Percentiles rank a stretch among this genome's conserved stretches.
Conservation (phyloP, 2,113 vertebrate species). For the Hydrolagus affinis region DNA sequence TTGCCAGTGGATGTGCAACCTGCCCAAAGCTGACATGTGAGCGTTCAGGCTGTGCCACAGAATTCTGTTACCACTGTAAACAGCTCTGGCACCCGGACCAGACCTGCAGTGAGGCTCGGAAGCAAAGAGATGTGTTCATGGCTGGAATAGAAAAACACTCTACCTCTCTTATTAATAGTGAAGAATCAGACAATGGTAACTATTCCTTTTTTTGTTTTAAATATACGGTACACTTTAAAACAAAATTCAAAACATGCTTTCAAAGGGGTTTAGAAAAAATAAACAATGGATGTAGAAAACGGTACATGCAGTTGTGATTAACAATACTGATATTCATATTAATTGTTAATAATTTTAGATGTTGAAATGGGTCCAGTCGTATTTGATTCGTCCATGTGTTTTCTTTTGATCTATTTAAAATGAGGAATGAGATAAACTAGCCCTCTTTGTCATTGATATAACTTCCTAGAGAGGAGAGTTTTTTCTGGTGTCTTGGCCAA, state of each 20-base stretch:
- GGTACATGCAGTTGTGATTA: neutral
- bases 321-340: neutral
- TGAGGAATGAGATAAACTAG: no score
- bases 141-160: constrained; percentile 49
- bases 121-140: constrained; percentile 57
- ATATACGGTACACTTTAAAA: neutral
- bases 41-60: constrained; percentile 64
- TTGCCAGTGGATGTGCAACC: constrained; percentile 69
- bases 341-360: neutral
- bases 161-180: constrained; percentile 54
- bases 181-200: constrained; percentile 61
- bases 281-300: neutral
- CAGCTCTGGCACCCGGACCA: constrained; percentile 75
- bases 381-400: no score
- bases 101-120: constrained; percentile 64
- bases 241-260: neutral
- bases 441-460: no score
- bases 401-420: no score
- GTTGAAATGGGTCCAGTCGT: neutral
- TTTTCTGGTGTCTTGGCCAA: no score
- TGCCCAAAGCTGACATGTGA: constrained; percentile 73
- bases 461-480: no score
- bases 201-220: neutral
- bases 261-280: neutral
- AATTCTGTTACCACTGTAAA: constrained; percentile 81